These are phyloP conservation scores for Psettodes erumei DNA, from an alignment of 2,113 vertebrate genomes.

Conservation along the genomic window DNA sequence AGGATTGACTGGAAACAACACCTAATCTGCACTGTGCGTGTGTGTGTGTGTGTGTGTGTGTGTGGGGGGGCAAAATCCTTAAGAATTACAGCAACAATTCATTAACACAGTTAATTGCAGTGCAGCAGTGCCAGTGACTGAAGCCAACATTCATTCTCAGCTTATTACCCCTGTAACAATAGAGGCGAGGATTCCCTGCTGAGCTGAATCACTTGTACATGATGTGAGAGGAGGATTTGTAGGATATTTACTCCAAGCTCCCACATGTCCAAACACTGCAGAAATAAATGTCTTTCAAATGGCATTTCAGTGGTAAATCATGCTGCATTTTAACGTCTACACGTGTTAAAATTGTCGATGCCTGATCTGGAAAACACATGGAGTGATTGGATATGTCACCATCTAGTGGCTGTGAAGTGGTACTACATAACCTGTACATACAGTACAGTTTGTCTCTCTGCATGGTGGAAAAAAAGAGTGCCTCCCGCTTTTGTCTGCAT, in stretches of 20 bases:
- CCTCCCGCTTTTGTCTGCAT: neutral
- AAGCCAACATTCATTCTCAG: constrained; percentile 23
- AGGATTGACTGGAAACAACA: constrained; percentile 16
- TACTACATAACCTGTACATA: neutral
- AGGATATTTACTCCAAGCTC: neutral
- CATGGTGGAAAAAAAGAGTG: neutral
- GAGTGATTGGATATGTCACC: neutral
- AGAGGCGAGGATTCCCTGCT: constrained; percentile 19
- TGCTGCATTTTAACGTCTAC: neutral
- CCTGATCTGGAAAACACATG: neutral
- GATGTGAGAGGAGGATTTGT: neutral
- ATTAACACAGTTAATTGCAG: too few species aligned
- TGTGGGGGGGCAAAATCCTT: neutral
- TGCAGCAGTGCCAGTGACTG: constrained; percentile 10
- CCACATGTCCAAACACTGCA: neutral
- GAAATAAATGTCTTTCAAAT: neutral
- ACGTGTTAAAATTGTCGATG: neutral
- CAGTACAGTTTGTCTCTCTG: too few species aligned
- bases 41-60: too few species aligned
- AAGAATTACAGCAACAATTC: constrained; percentile 25
- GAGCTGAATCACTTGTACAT: neutral
- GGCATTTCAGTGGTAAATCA: neutral
- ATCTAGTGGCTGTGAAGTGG: constrained; percentile 41
- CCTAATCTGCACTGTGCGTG: neutral
- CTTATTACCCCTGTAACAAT: constrained; percentile 25